A percentile compares a stretch with the other conserved stretches of the same genome.
These are phyloP conservation scores for Anolis apletophallus DNA, from an alignment of 2,797 vertebrate genomes.

Conservation along the genomic window DNA sequence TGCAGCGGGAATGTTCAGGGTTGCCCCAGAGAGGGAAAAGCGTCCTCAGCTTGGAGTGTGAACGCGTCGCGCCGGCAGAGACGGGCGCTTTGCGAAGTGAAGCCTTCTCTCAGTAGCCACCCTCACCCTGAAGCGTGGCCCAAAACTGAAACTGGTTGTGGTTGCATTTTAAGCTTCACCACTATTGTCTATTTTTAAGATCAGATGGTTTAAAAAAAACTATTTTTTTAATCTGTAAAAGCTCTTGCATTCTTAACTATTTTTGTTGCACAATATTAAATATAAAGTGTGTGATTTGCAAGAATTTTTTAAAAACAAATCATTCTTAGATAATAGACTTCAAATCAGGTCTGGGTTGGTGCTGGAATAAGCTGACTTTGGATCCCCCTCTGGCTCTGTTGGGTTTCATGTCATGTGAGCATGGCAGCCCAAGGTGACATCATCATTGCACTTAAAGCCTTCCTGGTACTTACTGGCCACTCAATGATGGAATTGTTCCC, in stretches of 20 bases:
- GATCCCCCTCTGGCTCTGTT: not conserved
- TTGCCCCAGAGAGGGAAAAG: conserved; percentile 80
- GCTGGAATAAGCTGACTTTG: not conserved
- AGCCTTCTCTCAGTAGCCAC: conserved; percentile 81
- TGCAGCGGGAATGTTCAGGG: conserved; percentile 71
- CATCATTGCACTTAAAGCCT: not conserved
- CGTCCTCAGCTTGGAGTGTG: conserved; percentile 80
- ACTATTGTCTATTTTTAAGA: conserved; percentile 76
- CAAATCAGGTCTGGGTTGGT: not conserved
- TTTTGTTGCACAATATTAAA: conserved; percentile 72
- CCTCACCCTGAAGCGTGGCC: not conserved
- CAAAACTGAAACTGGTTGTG: conserved; percentile 45
- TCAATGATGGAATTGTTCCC: not conserved
- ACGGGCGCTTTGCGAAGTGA: conserved; percentile 70
- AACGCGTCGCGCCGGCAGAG: conserved; percentile 56
- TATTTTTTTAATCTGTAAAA: conserved; percentile 74
- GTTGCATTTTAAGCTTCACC: conserved; percentile 66
- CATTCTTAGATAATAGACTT: conserved; percentile 40
- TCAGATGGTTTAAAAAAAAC: conserved; percentile 68
- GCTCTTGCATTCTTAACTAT: conserved; percentile 71
- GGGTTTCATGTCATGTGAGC: not conserved
- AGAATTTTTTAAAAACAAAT: conserved; percentile 33
- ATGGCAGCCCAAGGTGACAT: not conserved
- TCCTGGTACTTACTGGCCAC: not conserved
- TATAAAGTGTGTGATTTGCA: conserved; percentile 68